These are phyloP conservation scores for Chironex yamaguchii DNA, from an alignment of 30 jellyfish, hydroid and myxozoan species.

Conservation along the genomic window DNA sequence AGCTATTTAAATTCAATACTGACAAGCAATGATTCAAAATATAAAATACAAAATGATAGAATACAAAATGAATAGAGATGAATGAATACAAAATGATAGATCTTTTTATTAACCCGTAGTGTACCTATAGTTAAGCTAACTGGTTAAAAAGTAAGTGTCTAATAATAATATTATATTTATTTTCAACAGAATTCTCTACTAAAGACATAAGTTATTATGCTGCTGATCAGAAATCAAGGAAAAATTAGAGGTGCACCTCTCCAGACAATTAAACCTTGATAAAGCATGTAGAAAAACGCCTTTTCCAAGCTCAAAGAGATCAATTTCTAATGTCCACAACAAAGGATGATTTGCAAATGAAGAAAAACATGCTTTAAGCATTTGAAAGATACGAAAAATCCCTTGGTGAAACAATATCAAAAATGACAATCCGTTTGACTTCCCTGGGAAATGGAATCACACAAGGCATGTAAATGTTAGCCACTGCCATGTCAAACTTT, in stretches of 20 bases:
- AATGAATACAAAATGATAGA: no score
- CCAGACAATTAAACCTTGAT: conserved; percentile 5
- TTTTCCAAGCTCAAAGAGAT: conserved; percentile 54
- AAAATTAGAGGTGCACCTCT: background rate
- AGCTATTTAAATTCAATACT: no score
- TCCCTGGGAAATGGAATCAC: conserved; percentile 15
- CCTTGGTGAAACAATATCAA: conserved; percentile 25
- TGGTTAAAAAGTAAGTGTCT: background rate
- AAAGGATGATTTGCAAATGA: conserved; percentile 33
- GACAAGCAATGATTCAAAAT: no score
- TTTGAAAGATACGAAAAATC: conserved; percentile 26
- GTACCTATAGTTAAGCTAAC: no score
- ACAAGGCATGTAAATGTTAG: conserved; percentile 19
- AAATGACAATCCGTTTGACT: conserved; percentile 11
- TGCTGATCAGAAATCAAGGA: conserved; percentile 10
- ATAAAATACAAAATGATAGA: no score
- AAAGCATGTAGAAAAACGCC: no score
- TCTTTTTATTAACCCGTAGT: no score
- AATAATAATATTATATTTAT: conserved; percentile 3
- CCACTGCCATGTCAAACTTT: conserved; percentile 10
- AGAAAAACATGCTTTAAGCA: conserved; percentile 59
- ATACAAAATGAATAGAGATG: no score
- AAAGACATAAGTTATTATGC: background rate
- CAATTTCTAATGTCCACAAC: conserved; percentile 30
- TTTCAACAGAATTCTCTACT: conserved; percentile 6